Evolutionary conservation across 2,888 invertebrate species (phyloP).

Genomic region (Dryobota labecula): DNA sequence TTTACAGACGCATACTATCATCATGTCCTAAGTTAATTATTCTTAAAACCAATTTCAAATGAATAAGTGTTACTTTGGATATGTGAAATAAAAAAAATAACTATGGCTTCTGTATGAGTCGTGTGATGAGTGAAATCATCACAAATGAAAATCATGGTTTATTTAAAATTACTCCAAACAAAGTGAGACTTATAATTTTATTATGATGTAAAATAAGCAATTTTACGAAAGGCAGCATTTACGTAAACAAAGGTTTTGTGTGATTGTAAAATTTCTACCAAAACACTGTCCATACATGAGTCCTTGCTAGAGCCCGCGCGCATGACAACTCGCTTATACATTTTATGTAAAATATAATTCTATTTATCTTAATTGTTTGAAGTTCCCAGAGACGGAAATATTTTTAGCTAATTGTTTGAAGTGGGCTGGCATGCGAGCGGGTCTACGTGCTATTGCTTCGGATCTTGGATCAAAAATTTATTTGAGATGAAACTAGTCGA

Average conservation of each 20-base stretch:
- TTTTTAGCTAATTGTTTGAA: constrained; percentile 9
- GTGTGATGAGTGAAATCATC: constrained; percentile 34
- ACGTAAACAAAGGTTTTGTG: constrained; percentile 50
- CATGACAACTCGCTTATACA: constrained; percentile 5
- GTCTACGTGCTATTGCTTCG: constrained; percentile 59
- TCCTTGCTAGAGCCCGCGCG: constrained; percentile 15
- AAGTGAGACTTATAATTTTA: constrained; percentile 45
- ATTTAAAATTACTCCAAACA: constrained; percentile 41
- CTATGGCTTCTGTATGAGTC: constrained; percentile 38
- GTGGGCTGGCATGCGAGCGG: constrained; percentile 23
- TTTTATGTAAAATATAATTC: constrained; percentile 7
- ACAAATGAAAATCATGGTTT: constrained; percentile 53
- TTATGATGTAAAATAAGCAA: constrained; percentile 54
- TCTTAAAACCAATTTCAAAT: constrained; percentile 29
- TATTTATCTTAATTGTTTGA: constrained; percentile 12
- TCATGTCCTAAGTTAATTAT: constrained; percentile 30
- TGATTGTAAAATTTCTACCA: constrained; percentile 44
- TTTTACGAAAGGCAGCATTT: constrained; percentile 66
- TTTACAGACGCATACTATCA: constrained; percentile 35
- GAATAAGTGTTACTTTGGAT: constrained; percentile 11
- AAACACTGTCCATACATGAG: constrained; percentile 62
- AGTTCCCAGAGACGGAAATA: constrained; percentile 1
- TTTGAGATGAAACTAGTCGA: constrained; percentile 69
- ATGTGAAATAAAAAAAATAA: constrained; percentile 21
- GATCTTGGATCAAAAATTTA: constrained; percentile 66